phyloP scores from a whole-genome alignment of 2,797 vertebrate species.

The Chanos chanos region DNA sequence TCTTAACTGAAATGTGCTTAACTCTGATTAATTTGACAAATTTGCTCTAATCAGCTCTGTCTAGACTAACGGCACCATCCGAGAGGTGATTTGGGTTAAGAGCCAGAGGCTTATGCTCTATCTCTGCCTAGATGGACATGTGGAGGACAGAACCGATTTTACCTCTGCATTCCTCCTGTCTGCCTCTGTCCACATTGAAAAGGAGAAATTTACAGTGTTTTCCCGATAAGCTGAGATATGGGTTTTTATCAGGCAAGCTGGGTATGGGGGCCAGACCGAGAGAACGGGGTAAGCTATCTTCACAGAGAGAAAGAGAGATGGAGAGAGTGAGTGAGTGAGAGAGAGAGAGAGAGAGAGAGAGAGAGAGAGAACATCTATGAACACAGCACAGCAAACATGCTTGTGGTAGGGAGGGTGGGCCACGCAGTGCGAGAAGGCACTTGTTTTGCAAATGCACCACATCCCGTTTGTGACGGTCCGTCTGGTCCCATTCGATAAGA shows the following conservation, averaged over 20 bases:
- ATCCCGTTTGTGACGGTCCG: constrained; percentile 54
- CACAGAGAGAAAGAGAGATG: not conserved
- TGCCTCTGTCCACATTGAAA: too few relatives aligned
- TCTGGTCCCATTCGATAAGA: constrained; percentile 60
- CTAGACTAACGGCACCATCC: not conserved
- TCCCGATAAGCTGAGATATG: too few relatives aligned
- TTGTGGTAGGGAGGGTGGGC: too few relatives aligned
- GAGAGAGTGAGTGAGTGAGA: not conserved
- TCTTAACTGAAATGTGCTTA: too few relatives aligned
- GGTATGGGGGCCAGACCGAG: too few relatives aligned
- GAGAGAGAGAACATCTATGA: constrained; percentile 30
- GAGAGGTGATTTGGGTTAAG: not conserved
- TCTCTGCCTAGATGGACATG: not conserved
- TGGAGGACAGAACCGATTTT: not conserved
- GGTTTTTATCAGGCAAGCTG: too few relatives aligned
- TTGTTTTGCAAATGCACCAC: constrained; percentile 58
- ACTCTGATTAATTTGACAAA: too few relatives aligned
- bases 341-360: constrained; percentile 6
- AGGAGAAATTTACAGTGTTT: too few relatives aligned
- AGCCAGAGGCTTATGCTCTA: not conserved
- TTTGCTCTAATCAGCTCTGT: not conserved
- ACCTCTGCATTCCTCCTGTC: too few relatives aligned
- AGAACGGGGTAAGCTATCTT: not conserved
- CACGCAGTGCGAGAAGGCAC: too few relatives aligned
- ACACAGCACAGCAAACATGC: not conserved